Base-by-base conservation (phyloP, 2,113 vertebrate species). In the Chlorodrepanis virens region DNA sequence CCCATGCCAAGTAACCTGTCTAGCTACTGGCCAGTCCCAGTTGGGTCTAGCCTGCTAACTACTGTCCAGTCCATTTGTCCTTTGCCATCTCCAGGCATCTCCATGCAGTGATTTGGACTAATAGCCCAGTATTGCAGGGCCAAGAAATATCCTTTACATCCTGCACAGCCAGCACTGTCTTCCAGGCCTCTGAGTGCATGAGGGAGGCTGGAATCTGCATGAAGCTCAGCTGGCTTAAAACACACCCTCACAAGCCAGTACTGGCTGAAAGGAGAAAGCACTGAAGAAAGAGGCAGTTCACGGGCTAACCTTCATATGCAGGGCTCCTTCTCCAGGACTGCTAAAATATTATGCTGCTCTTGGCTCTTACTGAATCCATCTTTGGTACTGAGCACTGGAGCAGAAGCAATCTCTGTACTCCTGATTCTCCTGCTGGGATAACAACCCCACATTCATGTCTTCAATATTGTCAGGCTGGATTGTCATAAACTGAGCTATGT, bases 101-200 rank as follows among this genome's bases (percentile, higher is more conserved):
- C 83, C 54, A 74, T 29, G 54, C 93, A 85, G 45, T 63, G 85
- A 94, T 89, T 93, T 0, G 1, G 87, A 89, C 91, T 95, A 90
- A 86, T 75, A 91, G 80, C 92, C 57, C 68, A 84, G 37, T n/a
- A 83, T 56, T 65, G 27, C 49, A 65, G 39, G 60, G 95, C 93
- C 97, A 96, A 96, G 94, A 70, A 39, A 9, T 87, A 92, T 94
- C 75, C 81, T 91, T 96, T 91, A 90, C 70, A 85, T 83, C 90
- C 91, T 6, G 8, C 75, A 70, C 67, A 93, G 89, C 87, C 94
- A 96, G 78, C 53, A 31, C 82, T 15, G 54, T 82, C 93, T 95
- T 97, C 95, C 96, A 95, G 94, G 95, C 52, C 87, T 88, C 89
- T 94, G 45, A 94, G 92, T 81, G 79, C 92, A 84, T 39, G 79